Conservation (phyloP, 2,113 vertebrate species). For the Charadrius vociferus region DNA sequence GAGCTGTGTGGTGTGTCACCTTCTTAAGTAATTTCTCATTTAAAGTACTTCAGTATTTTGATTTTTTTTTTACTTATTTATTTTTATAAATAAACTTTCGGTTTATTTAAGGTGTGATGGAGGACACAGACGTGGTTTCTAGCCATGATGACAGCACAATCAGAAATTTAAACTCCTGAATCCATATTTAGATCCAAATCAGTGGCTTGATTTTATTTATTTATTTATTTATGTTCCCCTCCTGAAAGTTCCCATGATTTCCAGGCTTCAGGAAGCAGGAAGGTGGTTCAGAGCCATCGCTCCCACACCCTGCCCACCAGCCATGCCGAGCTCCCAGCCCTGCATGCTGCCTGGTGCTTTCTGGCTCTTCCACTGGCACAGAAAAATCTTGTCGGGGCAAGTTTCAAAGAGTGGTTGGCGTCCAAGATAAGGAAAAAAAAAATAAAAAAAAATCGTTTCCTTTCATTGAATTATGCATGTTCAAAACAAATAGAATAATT, state of each 20-base stretch:
- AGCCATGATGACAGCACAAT: background rate
- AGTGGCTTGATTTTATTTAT: background rate
- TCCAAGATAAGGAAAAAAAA: conserved; percentile 32
- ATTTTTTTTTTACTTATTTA: background rate
- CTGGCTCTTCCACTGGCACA: conserved; percentile 13
- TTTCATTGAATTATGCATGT: background rate
- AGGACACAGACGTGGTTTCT: background rate
- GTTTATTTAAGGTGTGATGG: too few species aligned
- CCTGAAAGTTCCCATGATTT: background rate
- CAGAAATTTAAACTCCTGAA: background rate
- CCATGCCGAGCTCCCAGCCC: background rate
- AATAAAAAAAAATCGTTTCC: conserved; percentile 1
- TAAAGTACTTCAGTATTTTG: background rate
- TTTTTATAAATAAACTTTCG: background rate
- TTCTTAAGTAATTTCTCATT: background rate
- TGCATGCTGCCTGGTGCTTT: background rate
- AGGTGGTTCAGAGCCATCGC: background rate
- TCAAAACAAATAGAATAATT: background rate
- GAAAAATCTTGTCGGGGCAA: conserved; percentile 39
- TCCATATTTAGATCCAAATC: background rate
- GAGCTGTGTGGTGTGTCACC: conserved; percentile 2
- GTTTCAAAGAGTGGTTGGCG: background rate
- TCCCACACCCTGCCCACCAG: conserved; percentile 35
- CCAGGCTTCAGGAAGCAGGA: background rate
- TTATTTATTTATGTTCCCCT: rapidly evolving